These are phyloP conservation scores for Coregonus ussuriensis DNA, from an alignment of 2,797 vertebrate species.

Conservation along the genomic window DNA sequence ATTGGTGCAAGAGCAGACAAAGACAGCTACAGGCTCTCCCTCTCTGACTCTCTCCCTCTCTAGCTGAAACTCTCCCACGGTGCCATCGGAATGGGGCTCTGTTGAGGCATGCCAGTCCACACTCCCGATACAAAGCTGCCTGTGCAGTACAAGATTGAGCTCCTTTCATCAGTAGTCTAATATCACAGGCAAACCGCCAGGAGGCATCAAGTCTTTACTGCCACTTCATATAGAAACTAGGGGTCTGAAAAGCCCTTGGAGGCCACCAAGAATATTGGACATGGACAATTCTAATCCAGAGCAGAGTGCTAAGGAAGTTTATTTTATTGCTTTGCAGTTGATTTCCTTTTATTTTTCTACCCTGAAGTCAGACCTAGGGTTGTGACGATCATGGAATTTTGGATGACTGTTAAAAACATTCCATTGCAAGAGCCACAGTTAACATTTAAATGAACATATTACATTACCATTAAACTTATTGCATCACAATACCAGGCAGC, in stretches of 20 bases:
- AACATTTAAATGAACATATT: no score
- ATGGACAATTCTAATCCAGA: constrained; percentile 20
- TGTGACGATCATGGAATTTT: background rate
- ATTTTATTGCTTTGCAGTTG: constrained; percentile 24
- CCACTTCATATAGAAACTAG: constrained; percentile 15
- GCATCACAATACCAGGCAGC: no score
- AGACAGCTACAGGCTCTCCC: background rate
- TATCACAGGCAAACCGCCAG: constrained; percentile 12
- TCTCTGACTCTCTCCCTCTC: background rate
- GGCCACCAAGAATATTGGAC: constrained; percentile 17
- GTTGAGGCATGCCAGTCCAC: constrained; percentile 5
- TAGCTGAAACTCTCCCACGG: background rate
- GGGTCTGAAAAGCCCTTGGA: constrained; percentile 8
- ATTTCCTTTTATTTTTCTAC: constrained; percentile 10
- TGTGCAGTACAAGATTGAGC: background rate
- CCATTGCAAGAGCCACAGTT: background rate
- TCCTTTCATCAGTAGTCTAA: constrained; percentile 12
- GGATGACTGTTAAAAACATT: background rate
- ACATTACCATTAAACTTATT: no score
- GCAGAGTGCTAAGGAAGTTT: background rate
- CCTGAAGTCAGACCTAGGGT: constrained; percentile 4
- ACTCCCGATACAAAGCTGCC: background rate
- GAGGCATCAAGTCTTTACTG: constrained; percentile 12
- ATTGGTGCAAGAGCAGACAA: background rate
- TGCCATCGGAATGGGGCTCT: background rate